A percentile compares a stretch with the other conserved stretches of the same genome.
phyloP scores from a whole-genome alignment of 2,797 vertebrate genomes.

The Pipistrellus nathusii region DNA sequence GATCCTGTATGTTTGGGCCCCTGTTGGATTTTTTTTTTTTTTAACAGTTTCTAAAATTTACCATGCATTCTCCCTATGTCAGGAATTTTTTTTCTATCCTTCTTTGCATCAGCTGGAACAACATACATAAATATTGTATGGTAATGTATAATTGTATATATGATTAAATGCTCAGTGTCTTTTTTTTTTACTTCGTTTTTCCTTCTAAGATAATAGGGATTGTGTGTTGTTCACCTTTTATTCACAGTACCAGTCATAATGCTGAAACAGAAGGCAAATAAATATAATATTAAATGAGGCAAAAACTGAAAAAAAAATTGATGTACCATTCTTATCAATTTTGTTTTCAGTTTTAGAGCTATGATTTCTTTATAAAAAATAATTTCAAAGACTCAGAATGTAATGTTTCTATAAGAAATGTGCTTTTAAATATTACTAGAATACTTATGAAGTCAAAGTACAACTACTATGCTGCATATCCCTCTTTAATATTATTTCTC shows the following conservation, averaged over 20 bases:
- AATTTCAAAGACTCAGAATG: not conserved
- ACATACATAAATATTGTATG: not conserved
- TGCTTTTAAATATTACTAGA: slow-evolving; percentile 55
- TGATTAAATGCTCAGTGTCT: not conserved
- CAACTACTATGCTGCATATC: not conserved
- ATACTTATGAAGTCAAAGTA: slow-evolving; percentile 56
- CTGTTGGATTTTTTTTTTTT: not conserved
- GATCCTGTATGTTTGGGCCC: not conserved
- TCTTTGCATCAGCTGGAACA: not conserved
- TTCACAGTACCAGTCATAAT: not conserved
- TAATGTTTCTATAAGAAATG: not conserved
- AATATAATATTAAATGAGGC: not conserved
- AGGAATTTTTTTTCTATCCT: not conserved
- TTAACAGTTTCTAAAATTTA: slow-evolving; percentile 4
- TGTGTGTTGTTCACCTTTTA: not conserved
- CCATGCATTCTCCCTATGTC: not conserved
- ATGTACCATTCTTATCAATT: not conserved
- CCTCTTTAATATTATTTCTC: slow-evolving; percentile 47
- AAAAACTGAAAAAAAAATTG: slow-evolving; percentile 41
- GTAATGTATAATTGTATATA: not conserved
- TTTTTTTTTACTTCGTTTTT: slow-evolving; percentile 25
- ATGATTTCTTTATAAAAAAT: slow-evolving; percentile 23
- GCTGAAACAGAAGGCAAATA: not conserved
- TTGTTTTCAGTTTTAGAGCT: slow-evolving; percentile 14
- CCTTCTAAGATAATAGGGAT: not conserved